Percentiles rank a stretch among this genome's conserved stretches.
phyloP scores from a whole-genome alignment of 2,113 vertebrate genomes.

The Casuarius casuarius region DNA sequence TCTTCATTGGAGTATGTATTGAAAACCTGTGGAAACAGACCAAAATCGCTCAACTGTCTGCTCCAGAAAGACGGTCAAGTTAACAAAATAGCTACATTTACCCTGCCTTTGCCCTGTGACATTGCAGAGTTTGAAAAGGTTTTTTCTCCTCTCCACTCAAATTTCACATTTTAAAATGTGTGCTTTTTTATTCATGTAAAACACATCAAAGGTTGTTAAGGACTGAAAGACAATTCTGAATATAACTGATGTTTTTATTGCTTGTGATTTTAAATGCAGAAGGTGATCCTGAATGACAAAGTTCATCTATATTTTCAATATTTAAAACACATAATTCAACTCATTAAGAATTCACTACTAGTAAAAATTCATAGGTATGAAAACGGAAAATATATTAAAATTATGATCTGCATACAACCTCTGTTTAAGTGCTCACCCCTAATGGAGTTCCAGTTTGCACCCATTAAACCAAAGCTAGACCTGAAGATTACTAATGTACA shows the following conservation, averaged over 20 bases:
- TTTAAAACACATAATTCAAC: not conserved
- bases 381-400: not conserved
- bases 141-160: not conserved
- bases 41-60: not conserved
- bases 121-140: not conserved
- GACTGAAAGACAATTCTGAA: not conserved
- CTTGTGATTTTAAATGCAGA: not conserved
- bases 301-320: not conserved
- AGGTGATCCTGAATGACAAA: not conserved
- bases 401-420: not conserved
- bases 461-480: not conserved
- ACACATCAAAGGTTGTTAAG: not conserved
- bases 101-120: not conserved
- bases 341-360: not conserved
- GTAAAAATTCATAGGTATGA: not conserved
- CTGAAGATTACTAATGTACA: not conserved
- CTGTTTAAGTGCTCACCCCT: not conserved
- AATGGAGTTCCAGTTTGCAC: not conserved
- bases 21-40: constrained; percentile 86
- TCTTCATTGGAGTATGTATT: constrained; percentile 98
- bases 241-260: not conserved
- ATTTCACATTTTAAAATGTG: not conserved
- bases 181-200: not conserved
- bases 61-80: not conserved
- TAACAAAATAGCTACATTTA: not conserved